These are phyloP conservation scores for Nomada fabriciana DNA, from an alignment of 2,888 invertebrate genomes.

Conservation along the genomic window DNA sequence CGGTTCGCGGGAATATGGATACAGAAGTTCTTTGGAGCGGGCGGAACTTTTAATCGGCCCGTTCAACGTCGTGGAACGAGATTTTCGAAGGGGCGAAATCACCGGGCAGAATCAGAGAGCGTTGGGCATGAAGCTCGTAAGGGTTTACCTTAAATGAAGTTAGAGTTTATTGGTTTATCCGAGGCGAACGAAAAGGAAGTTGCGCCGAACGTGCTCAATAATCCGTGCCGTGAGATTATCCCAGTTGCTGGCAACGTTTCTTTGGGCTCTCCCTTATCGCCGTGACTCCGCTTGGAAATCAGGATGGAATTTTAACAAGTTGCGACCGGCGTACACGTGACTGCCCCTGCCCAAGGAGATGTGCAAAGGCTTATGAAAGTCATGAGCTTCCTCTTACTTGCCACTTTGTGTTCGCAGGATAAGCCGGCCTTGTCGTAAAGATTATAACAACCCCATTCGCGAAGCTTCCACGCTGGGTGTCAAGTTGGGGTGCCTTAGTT, in stretches of 20 bases:
- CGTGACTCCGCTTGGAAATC: slow-evolving; percentile 60
- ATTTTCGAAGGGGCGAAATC: slow-evolving; percentile 61
- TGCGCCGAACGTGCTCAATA: slow-evolving; percentile 72
- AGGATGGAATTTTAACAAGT: slow-evolving; percentile 72
- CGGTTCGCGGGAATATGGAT: slow-evolving; percentile 43
- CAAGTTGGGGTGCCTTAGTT: neutral
- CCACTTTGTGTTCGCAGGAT: slow-evolving; percentile 23
- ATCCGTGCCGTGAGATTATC: slow-evolving; percentile 73
- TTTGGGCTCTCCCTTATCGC: slow-evolving; percentile 53
- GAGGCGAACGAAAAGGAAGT: slow-evolving; percentile 71
- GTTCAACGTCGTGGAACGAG: slow-evolving; percentile 36
- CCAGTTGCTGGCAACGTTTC: slow-evolving; percentile 63
- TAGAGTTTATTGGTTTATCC: slow-evolving; percentile 74
- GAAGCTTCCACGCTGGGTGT: neutral
- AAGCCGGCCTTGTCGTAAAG: slow-evolving; percentile 26
- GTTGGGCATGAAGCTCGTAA: slow-evolving; percentile 58
- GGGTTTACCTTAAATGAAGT: slow-evolving; percentile 73
- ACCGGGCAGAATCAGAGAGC: slow-evolving; percentile 52
- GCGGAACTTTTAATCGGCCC: slow-evolving; percentile 60
- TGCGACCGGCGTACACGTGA: slow-evolving; percentile 32
- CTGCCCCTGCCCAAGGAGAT: slow-evolving; percentile 33
- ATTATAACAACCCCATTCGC: slow-evolving; percentile 11
- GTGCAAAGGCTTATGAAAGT: slow-evolving; percentile 66
- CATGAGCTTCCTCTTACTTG: slow-evolving; percentile 45
- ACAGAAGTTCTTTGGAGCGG: slow-evolving; percentile 41